phyloP scores from a whole-genome alignment of 2,888 invertebrate species.

The Ctena decussata region DNA sequence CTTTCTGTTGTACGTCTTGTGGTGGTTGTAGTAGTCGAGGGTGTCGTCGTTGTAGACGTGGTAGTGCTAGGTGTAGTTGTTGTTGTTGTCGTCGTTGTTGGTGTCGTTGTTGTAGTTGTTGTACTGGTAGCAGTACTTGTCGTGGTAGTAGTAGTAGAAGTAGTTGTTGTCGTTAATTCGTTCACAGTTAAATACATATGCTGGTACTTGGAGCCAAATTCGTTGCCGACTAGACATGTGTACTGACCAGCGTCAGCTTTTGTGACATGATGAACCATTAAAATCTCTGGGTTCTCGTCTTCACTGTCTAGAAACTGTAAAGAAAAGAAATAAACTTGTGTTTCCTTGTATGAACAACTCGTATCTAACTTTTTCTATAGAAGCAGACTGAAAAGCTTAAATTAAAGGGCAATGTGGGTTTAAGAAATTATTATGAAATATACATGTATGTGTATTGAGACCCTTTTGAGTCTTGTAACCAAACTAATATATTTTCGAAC shows the following conservation, averaged over 20 bases:
- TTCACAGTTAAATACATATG: conserved; percentile 75
- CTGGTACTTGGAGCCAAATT: conserved; percentile 74
- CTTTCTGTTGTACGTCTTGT: not conserved
- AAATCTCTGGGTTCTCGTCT: conserved; percentile 64
- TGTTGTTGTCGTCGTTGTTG: conserved; percentile 64
- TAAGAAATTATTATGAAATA: no score
- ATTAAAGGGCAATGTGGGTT: no score
- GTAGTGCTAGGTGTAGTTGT: conserved; percentile 53
- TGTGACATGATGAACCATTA: conserved; percentile 69
- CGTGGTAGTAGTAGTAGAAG: conserved; percentile 70
- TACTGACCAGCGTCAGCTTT: conserved; percentile 75
- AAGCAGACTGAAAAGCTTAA: no score
- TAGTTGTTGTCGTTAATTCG: conserved; percentile 63
- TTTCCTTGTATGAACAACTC: no score
- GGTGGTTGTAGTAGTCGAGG: not conserved
- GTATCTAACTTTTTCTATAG: no score
- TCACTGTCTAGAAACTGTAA: conserved; percentile 69
- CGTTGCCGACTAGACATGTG: conserved; percentile 77
- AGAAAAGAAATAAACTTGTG: not conserved
- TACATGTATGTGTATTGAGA: no score
- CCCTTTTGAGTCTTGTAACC: no score
- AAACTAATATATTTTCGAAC: no score
- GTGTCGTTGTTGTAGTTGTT: conserved; percentile 64
- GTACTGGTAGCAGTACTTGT: conserved; percentile 68
- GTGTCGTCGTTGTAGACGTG: conserved; percentile 24